These are phyloP conservation scores for Archocentrus centrarchus DNA, from an alignment of 2,113 vertebrate genomes.

Conservation along the genomic window DNA sequence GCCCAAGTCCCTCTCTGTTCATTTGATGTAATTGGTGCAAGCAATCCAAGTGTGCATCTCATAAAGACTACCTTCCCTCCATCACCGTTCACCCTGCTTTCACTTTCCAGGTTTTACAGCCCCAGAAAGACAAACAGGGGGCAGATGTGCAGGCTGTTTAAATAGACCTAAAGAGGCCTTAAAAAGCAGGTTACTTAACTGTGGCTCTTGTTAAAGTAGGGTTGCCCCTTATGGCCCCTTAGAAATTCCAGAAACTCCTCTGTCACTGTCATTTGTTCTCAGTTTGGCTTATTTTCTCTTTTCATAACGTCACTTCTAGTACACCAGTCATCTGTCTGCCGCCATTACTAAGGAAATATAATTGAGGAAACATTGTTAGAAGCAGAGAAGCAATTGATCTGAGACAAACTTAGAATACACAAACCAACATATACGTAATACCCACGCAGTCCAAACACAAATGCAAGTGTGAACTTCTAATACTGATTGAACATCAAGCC, in stretches of 20 bases:
- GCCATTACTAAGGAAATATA: not conserved
- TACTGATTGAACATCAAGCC: not conserved
- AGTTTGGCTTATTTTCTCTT: not conserved
- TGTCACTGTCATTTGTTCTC: not conserved
- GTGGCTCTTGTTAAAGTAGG: constrained; percentile 13
- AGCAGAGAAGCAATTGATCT: not conserved
- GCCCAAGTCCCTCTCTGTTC: constrained; percentile 19
- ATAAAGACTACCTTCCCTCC: constrained; percentile 27
- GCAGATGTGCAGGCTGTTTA: constrained; percentile 69
- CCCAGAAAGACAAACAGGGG: constrained; percentile 74
- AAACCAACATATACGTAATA: not conserved
- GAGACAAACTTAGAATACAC: not conserved
- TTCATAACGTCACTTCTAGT: not conserved
- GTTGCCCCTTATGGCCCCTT: constrained; percentile 23
- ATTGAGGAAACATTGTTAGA: not conserved
- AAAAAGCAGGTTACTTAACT: constrained; percentile 45
- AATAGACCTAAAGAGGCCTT: constrained; percentile 69
- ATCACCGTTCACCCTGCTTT: constrained; percentile 45
- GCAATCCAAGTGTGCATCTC: constrained; percentile 38
- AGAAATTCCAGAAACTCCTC: constrained; percentile 32
- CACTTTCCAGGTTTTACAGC: constrained; percentile 68
- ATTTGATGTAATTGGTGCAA: constrained; percentile 26
- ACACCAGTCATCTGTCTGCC: not conserved
- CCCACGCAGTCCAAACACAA: not conserved
- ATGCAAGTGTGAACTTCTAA: not conserved